Percentiles rank a stretch among this genome's conserved stretches.
phyloP scores from a whole-genome alignment of 1,140 invertebrate species.

The Olivierus martensii region DNA sequence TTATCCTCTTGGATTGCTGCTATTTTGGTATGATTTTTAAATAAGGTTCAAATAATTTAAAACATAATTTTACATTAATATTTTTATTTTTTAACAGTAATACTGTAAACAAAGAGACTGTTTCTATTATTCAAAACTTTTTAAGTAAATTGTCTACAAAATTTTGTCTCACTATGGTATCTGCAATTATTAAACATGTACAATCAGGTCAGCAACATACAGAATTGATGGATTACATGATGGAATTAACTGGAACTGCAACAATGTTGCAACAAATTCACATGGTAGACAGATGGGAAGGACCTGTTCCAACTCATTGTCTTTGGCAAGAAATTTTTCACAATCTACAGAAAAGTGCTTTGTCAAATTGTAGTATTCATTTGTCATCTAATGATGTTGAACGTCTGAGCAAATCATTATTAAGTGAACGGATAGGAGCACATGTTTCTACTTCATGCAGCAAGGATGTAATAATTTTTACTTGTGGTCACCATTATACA shows the following conservation, averaged over 20 bases:
- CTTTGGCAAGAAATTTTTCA: constrained; percentile 12
- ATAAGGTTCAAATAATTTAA: not conserved
- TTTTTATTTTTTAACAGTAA: not conserved
- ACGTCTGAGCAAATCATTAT: constrained; percentile 6
- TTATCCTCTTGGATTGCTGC: constrained; percentile 8
- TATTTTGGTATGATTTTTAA: constrained; percentile 5
- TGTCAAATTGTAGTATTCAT: constrained; percentile 2
- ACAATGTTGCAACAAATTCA: constrained; percentile 6
- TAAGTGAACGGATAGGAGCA: constrained; percentile 1
- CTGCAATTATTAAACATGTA: constrained; percentile 4
- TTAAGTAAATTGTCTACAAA: constrained; percentile 5
- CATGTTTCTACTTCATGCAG: constrained; percentile 1
- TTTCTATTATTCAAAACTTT: not conserved
- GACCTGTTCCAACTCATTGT: constrained; percentile 6
- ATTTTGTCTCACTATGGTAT: constrained; percentile 7
- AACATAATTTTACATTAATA: not conserved
- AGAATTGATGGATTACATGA: constrained; percentile 8
- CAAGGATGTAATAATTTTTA: constrained; percentile 11
- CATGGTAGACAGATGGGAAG: constrained; percentile 7
- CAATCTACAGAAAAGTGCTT: constrained; percentile 8
- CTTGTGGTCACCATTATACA: constrained; percentile 16
- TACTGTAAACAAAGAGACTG: not conserved
- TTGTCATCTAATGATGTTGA: constrained; percentile 9
- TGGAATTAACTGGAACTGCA: constrained; percentile 2
- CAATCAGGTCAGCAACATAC: not conserved